phyloP scores from a whole-genome alignment of 2,797 vertebrate genomes.

The Clarias pachynema region DNA sequence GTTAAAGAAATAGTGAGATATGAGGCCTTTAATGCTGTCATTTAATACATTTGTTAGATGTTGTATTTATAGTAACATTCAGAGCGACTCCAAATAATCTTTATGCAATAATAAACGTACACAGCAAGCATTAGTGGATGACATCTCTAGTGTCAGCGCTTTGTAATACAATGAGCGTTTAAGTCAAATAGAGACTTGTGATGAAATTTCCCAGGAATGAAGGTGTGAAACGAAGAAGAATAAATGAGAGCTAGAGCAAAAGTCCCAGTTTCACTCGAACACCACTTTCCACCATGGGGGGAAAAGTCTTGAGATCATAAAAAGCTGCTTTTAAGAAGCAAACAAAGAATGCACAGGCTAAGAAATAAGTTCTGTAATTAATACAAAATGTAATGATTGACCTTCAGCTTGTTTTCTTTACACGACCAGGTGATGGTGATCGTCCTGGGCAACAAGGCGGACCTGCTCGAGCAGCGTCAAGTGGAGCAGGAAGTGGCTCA shows the following conservation, averaged over 20 bases:
- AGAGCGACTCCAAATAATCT: background rate
- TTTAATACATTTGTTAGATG: background rate
- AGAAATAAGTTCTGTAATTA: background rate
- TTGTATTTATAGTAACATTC: background rate
- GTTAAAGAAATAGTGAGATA: no score
- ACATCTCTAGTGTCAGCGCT: background rate
- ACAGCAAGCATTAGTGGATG: background rate
- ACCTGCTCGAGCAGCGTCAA: constrained; percentile 86
- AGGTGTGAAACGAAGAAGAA: no score
- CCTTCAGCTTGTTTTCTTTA: background rate
- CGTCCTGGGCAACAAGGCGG: constrained; percentile 90
- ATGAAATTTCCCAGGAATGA: no score
- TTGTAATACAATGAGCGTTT: background rate
- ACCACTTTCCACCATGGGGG: background rate
- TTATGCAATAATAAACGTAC: background rate
- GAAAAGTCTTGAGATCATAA: background rate
- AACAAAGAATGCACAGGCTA: background rate
- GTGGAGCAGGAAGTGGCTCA: constrained; percentile 88
- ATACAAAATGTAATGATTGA: background rate
- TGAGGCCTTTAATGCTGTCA: background rate
- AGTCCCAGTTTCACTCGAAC: no score
- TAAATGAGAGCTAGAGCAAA: no score
- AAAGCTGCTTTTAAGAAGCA: background rate
- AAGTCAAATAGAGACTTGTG: no score
- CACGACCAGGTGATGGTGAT: constrained; percentile 83